Base-by-base conservation (phyloP, 2,888 invertebrate genomes). In the Kryphioiulus occultus region DNA sequence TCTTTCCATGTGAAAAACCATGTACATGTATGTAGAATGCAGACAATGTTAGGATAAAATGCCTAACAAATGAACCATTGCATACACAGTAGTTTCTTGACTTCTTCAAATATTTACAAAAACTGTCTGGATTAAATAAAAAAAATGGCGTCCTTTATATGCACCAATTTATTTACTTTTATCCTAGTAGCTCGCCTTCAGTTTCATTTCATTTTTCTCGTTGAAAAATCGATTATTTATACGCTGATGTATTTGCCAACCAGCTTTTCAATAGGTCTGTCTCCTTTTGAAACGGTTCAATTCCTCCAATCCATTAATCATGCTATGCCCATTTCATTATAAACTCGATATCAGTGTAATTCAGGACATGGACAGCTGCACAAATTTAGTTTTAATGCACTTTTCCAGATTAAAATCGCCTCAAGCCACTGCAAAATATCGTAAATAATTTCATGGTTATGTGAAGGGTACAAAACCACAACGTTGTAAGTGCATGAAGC, bases 81-180 rank as follows among this genome's bases (percentile, higher is more conserved):
- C 47, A n/a, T n/a, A n/a, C n/a, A n/a, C n/a, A n/a, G n/a, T n/a
- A n/a, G 47, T 10, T 19, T 17, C 3, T 10, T 4, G 10, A 47
- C 15, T 47, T 47, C 47, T 59, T n/a, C 53, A 59, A 59, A 59
- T 59, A 59, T 59, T 59, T 59, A 59, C 53, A 59, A 59, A 59
- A n/a, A 5, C 53, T n/a, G n/a, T 59, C 53, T 59, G 53, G 39
- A 5, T n/a, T 59, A n/a, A n/a, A 19, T n/a, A n/a, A 59, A 59
- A 59, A 59, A 0, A n/a, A 0, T n/a, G n/a, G 53, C n/a, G 19
- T 59, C n/a, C 5, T 19, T 59, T 59, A n/a, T n/a, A 59, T n/a
- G 53, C 53, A n/a, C n/a, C 53, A 59, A 59, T 59, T 59, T 59
- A 59, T 59, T 59, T 59, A 17, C 53, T 59, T 59, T 59, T n/a